Percentiles rank a stretch among this genome's conserved stretches.
These are phyloP conservation scores for Diaperis boleti DNA, from an alignment of 2,888 invertebrate genomes.

Conservation along the genomic window DNA sequence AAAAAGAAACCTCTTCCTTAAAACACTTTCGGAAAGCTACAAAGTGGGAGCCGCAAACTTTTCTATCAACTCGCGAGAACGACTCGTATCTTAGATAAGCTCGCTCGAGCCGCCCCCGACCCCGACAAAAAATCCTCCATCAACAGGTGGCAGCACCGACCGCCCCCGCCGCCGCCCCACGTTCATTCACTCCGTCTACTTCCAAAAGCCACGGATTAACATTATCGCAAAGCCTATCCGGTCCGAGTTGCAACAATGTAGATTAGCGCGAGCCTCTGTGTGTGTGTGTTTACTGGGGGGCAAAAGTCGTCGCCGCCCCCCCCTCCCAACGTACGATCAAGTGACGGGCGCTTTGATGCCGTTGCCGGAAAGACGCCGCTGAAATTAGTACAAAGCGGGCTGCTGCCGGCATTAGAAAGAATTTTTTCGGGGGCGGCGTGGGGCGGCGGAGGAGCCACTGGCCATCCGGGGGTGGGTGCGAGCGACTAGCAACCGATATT, in stretches of 20 bases:
- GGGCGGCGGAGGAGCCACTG: constrained; percentile 19
- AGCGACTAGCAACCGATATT: constrained; percentile 39
- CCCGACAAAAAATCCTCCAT: constrained; percentile 9
- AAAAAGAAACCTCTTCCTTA: background rate
- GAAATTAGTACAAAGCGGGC: constrained; percentile 26
- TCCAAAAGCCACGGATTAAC: constrained; percentile 56
- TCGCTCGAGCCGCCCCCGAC: constrained; percentile 1
- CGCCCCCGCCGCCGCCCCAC: constrained; percentile 4
- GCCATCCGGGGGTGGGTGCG: constrained; percentile 11
- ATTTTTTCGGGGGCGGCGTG: constrained; percentile 1
- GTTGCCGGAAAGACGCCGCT: constrained; percentile 15
- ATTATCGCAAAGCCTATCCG: constrained; percentile 54
- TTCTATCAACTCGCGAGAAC: background rate
- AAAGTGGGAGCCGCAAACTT: background rate
- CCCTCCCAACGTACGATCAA: constrained; percentile 46
- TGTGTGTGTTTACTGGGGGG: constrained; percentile 63
- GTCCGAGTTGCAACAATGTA: constrained; percentile 63
- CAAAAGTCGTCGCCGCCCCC: constrained; percentile 56
- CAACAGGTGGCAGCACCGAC: constrained; percentile 21
- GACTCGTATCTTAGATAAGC: constrained; percentile 11
- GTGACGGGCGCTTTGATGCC: constrained; percentile 46
- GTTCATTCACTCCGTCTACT: constrained; percentile 45
- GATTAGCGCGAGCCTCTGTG: too few relatives aligned
- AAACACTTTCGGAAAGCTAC: background rate
- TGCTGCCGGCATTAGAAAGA: constrained; percentile 20